Percentiles rank a stretch among this genome's conserved stretches.
Conservation (phyloP, 2,888 invertebrate species). For the Cremastinae sp. region DNA sequence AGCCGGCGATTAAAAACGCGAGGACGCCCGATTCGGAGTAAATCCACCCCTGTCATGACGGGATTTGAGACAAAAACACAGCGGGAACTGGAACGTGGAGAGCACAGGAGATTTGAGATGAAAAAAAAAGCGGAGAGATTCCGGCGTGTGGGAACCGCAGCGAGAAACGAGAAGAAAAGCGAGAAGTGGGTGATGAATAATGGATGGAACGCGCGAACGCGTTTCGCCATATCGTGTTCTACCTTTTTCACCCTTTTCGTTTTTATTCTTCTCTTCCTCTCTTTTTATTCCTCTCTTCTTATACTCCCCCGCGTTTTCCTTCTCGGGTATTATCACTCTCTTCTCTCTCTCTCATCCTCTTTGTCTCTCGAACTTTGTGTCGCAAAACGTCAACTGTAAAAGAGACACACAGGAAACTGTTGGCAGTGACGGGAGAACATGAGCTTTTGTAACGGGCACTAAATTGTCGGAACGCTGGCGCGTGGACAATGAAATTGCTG, state of each 20-base stretch:
- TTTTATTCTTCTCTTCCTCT: slow-evolving; percentile 5
- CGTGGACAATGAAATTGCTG: slow-evolving; percentile 75
- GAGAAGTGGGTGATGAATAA: slow-evolving; percentile 77
- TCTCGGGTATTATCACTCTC: slow-evolving; percentile 51
- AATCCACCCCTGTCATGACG: slow-evolving; percentile 56
- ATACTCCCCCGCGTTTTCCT: slow-evolving; percentile 7
- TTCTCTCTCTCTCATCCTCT: slow-evolving; percentile 24
- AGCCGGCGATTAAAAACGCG: slow-evolving; percentile 61
- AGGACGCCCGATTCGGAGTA: slow-evolving; percentile 39
- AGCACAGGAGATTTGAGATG: slow-evolving; percentile 35
- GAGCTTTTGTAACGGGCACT: slow-evolving; percentile 71
- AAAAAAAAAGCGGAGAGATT: slow-evolving; percentile 49
- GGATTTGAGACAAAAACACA: slow-evolving; percentile 62
- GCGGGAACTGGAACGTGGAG: slow-evolving; percentile 50
- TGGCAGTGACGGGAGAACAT: slow-evolving; percentile 45
- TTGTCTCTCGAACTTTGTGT: slow-evolving; percentile 27
- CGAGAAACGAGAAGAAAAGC: slow-evolving; percentile 57
- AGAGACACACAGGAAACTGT: slow-evolving; percentile 31
- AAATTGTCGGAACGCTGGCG: slow-evolving; percentile 75
- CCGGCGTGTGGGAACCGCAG: slow-evolving; percentile 57
- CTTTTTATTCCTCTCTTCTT: slow-evolving; percentile 6
- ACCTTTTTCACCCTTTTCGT: slow-evolving; percentile 41
- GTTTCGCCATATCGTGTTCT: slow-evolving; percentile 70
- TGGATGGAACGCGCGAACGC: slow-evolving; percentile 76
- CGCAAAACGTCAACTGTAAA: slow-evolving; percentile 12